A percentile compares a stretch with the other conserved stretches of the same genome.
phyloP scores from a whole-genome alignment of 2,888 invertebrate species.

The Caenorhabditis sp. region DNA sequence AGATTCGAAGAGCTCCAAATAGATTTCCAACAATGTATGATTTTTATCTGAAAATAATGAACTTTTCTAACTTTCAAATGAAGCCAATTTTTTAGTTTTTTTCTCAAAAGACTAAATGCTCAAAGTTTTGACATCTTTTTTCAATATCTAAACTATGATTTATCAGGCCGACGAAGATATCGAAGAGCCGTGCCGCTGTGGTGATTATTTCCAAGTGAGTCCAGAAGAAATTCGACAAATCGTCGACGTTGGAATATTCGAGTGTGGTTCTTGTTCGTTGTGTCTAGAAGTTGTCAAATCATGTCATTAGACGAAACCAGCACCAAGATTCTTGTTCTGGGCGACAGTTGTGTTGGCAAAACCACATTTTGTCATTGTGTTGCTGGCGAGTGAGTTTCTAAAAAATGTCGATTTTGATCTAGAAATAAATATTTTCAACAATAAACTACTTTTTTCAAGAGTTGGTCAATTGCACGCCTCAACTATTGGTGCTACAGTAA shows the following conservation, averaged over 20 bases:
- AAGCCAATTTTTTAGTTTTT: too few species aligned
- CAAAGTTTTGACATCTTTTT: too few species aligned
- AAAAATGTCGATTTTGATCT: conserved; percentile 2
- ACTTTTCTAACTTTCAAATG: too few species aligned
- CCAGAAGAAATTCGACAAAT: conserved; percentile 50
- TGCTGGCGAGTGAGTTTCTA: conserved; percentile 47
- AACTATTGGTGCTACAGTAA: conserved; percentile 88
- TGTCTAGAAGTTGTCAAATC: conserved; percentile 51
- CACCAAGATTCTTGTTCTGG: conserved; percentile 84
- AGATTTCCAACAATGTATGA: too few species aligned
- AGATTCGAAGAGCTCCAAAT: too few species aligned
- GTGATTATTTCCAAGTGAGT: conserved; percentile 44
- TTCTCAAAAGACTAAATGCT: too few species aligned
- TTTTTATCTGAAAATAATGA: too few species aligned
- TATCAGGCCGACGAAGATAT: conserved; percentile 1
- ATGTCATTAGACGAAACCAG: conserved; percentile 31
- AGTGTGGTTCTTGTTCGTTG: conserved; percentile 66
- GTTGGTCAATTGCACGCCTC: conserved; percentile 86
- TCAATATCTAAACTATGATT: not conserved
- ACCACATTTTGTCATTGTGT: conserved; percentile 71
- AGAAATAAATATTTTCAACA: too few species aligned
- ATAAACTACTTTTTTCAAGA: conserved; percentile 29
- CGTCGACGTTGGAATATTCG: conserved; percentile 62
- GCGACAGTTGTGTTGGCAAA: conserved; percentile 96
- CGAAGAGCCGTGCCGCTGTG: conserved; percentile 56